Evolutionary conservation across 1,140 invertebrate genomes (phyloP).

Genomic region (Lasioglossum albipes): DNA sequence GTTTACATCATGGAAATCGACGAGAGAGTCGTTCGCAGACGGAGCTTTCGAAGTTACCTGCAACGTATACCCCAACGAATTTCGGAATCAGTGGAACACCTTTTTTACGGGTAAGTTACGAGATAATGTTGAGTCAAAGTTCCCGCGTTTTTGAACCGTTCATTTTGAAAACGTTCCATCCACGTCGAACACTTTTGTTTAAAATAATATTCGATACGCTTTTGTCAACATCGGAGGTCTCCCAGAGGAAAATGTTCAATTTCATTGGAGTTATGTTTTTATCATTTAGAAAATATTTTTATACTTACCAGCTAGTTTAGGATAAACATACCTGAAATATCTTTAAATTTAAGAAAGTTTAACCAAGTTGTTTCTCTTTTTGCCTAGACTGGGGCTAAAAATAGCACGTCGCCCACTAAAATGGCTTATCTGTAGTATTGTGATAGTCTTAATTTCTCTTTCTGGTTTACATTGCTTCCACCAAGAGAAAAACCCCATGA

Average conservation of each 20-base stretch:
- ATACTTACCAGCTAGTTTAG: too few species aligned
- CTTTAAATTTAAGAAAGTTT: too few species aligned
- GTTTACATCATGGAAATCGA: constrained; percentile 61
- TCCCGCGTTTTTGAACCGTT: too few species aligned
- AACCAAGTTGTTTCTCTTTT: background rate
- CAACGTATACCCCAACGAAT: constrained; percentile 67
- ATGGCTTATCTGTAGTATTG: constrained; percentile 72
- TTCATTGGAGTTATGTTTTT: too few species aligned
- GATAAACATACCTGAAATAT: too few species aligned
- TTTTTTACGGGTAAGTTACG: constrained; percentile 72
- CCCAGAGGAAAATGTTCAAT: too few species aligned
- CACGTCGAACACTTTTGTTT: too few species aligned
- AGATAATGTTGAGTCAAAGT: background rate
- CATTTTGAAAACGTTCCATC: too few species aligned
- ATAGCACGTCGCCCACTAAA: constrained; percentile 70
- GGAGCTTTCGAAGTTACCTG: constrained; percentile 37
- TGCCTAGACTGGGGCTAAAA: constrained; percentile 70
- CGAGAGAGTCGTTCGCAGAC: constrained; percentile 36
- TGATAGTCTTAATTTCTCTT: constrained; percentile 73
- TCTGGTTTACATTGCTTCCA: constrained; percentile 72
- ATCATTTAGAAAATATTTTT: too few species aligned
- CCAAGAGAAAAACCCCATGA: constrained; percentile 84
- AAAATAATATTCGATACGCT: too few species aligned
- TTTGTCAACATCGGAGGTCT: too few species aligned
- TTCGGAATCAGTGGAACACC: constrained; percentile 68